Evolutionary conservation across 2,888 invertebrate species (phyloP).

Genomic region (Exocentrus adspersus): DNA sequence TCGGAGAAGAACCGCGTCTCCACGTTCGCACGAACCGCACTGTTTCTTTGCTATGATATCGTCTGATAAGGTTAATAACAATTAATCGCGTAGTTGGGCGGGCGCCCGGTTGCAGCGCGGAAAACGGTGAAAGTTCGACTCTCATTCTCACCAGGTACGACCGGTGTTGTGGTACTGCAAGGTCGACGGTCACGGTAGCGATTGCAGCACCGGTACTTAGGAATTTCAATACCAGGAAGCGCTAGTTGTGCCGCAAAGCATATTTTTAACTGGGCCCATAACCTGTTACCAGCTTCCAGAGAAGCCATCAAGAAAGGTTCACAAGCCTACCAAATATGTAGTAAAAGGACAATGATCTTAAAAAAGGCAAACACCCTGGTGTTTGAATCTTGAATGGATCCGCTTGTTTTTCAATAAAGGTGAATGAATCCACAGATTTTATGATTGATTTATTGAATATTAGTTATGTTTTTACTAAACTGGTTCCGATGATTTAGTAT

Average conservation of each 20-base stretch:
- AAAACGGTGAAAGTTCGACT: neutral
- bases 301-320: too few relatives aligned
- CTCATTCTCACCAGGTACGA: neutral
- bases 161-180: neutral
- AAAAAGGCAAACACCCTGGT: too few relatives aligned
- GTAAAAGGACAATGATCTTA: too few relatives aligned
- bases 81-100: neutral
- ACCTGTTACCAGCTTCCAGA: neutral
- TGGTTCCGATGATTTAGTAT: too few relatives aligned
- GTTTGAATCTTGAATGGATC: too few relatives aligned
- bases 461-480: too few relatives aligned
- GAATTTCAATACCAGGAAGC: constrained; percentile 9
- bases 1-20: neutral
- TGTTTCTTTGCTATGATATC: constrained; percentile 16
- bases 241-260: neutral
- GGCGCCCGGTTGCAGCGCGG: neutral
- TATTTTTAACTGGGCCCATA: too few relatives aligned
- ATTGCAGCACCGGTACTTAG: constrained; percentile 2
- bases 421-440: too few relatives aligned
- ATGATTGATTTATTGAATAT: too few relatives aligned
- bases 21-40: neutral
- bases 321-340: too few relatives aligned
- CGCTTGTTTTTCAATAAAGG: too few relatives aligned
- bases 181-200: neutral
- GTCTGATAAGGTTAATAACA: constrained; percentile 13